phyloP scores from a whole-genome alignment of 2,113 vertebrate genomes.

The Phaethornis superciliosus region DNA sequence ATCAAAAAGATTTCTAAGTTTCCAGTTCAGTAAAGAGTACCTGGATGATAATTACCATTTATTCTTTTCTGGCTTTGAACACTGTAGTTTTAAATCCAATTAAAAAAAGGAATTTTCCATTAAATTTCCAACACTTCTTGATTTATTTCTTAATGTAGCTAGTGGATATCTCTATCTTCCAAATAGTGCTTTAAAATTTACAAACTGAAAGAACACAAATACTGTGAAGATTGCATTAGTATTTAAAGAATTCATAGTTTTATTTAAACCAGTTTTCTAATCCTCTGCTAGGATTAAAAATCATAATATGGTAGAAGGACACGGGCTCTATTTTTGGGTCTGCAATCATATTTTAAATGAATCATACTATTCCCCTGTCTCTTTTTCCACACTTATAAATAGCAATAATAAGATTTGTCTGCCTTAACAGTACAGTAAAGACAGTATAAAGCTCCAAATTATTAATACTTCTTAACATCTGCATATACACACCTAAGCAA shows the following conservation, averaged over 20 bases:
- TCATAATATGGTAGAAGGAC: background rate
- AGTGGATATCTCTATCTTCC: background rate
- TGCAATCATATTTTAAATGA: constrained; percentile 22
- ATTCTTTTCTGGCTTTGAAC: background rate
- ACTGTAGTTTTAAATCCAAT: background rate
- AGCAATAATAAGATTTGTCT: constrained; percentile 22
- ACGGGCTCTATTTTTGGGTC: constrained; percentile 11
- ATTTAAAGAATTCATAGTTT: background rate
- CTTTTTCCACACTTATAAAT: constrained; percentile 15
- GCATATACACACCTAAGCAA: background rate
- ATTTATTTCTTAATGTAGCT: background rate
- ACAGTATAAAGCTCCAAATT: background rate
- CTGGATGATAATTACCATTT: background rate
- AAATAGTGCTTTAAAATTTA: background rate
- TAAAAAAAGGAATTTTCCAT: background rate
- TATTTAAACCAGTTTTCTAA: constrained; percentile 33
- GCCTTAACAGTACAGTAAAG: constrained; percentile 34
- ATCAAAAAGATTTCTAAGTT: background rate
- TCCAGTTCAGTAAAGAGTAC: background rate
- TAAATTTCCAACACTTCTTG: background rate
- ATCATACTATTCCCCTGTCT: background rate
- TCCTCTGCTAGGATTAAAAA: background rate
- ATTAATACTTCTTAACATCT: background rate
- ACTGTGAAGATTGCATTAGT: background rate
- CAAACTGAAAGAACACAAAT: background rate